Evolutionary conservation across 2,797 vertebrate genomes (phyloP).

Genomic region (Scleropages formosus): DNA sequence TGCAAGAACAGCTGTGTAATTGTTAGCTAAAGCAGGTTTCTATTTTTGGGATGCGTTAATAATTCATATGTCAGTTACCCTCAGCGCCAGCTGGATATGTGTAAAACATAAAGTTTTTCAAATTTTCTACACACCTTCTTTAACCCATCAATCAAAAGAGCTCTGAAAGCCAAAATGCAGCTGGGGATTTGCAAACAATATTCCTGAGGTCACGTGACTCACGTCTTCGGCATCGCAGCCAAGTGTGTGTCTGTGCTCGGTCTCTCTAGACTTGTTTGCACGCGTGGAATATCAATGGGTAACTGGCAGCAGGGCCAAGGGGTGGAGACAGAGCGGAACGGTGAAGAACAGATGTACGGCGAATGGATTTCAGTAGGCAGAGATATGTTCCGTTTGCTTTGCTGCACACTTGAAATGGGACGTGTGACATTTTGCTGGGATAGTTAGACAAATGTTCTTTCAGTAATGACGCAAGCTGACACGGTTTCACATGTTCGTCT

Average conservation of each 20-base stretch:
- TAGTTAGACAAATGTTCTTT: background rate
- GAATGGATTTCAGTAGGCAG: background rate
- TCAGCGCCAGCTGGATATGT: background rate
- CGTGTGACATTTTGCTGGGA: constrained; percentile 3
- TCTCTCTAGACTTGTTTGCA: background rate
- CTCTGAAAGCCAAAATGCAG: background rate
- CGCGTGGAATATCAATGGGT: constrained; percentile 1
- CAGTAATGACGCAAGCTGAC: constrained; percentile 2
- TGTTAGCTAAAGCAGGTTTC: no score
- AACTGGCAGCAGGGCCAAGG: background rate
- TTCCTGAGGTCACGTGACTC: constrained; percentile 13
- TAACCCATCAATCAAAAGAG: constrained; percentile 5
- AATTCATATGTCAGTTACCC: background rate
- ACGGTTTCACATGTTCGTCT: background rate
- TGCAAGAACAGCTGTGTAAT: no score
- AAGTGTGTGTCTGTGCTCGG: background rate
- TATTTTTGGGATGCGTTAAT: background rate
- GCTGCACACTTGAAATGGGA: background rate
- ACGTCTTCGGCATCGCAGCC: background rate
- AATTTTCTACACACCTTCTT: no score
- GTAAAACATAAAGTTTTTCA: background rate
- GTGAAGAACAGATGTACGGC: background rate
- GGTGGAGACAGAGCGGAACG: background rate
- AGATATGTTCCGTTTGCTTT: constrained; percentile 8
- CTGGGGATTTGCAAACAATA: background rate